phyloP scores from a whole-genome alignment of 2,797 vertebrate genomes.

The Gallinago nigripennis region DNA sequence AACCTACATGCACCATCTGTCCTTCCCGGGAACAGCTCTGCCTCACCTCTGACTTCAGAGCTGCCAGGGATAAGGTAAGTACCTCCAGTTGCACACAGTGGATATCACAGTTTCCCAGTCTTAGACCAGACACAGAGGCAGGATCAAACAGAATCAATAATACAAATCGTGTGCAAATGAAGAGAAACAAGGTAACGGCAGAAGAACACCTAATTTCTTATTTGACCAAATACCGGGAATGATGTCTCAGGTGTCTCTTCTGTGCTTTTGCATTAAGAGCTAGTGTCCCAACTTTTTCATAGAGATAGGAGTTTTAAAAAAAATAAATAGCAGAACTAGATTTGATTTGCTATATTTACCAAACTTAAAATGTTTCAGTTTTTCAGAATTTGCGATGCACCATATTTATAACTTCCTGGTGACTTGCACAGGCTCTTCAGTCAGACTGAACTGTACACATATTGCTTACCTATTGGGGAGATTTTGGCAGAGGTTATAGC shows the following conservation, averaged over 20 bases:
- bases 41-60: not conserved
- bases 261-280: not conserved
- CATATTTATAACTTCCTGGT: not conserved
- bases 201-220: not conserved
- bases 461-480: not conserved
- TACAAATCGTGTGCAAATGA: not conserved
- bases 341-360: not conserved
- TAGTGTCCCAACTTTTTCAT: not conserved
- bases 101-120: not conserved
- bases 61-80: not conserved
- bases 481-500: not conserved
- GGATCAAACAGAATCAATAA: not conserved
- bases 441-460: not conserved
- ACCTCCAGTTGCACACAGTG: no score
- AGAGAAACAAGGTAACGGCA: not conserved
- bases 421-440: not conserved
- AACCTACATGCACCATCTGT: fast-evolving
- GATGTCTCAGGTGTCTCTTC: not conserved
- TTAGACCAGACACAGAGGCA: no score
- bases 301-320: not conserved
- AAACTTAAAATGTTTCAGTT: not conserved
- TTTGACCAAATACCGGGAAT: not conserved
- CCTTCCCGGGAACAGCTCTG: fast-evolving
- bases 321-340: not conserved
- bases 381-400: not conserved